phyloP scores from a whole-genome alignment of 2,888 invertebrate species.

The Mythimna pallens region DNA sequence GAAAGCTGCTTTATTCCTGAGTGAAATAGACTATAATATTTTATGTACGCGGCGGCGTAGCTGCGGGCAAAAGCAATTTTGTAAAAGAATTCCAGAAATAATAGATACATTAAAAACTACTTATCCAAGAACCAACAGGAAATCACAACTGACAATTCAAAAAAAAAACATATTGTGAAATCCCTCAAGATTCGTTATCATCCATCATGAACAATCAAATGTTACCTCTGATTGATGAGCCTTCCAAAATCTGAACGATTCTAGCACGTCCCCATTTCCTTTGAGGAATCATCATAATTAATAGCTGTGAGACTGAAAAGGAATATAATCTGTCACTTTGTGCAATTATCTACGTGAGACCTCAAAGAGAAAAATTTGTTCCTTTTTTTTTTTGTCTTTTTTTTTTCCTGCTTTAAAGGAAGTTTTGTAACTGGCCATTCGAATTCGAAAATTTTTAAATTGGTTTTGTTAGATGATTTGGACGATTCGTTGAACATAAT shows the following conservation, averaged over 20 bases:
- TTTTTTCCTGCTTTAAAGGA: conserved; percentile 17
- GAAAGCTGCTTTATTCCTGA: no score
- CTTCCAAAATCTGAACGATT: conserved; percentile 36
- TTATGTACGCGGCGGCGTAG: no score
- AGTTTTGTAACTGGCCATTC: conserved; percentile 15
- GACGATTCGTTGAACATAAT: neutral
- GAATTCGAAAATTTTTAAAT: conserved; percentile 29
- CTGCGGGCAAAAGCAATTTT: no score
- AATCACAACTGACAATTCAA: neutral
- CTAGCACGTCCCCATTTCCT: conserved; percentile 37
- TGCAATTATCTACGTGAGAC: conserved; percentile 41
- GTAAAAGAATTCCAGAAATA: no score
- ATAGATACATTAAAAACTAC: neutral
- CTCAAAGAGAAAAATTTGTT: conserved; percentile 25
- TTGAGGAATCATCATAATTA: conserved; percentile 58
- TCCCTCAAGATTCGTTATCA: conserved; percentile 23
- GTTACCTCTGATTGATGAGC: conserved; percentile 55
- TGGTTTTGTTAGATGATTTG: conserved; percentile 19
- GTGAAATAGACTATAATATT: no score
- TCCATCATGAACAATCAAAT: conserved; percentile 52
- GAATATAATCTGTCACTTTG: conserved; percentile 55
- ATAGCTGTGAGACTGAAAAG: conserved; percentile 46
- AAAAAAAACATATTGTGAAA: conserved; percentile 19
- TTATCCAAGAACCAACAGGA: neutral
- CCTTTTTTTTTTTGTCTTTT: neutral